These are phyloP conservation scores for Malurus cyaneus DNA, from an alignment of 2,113 vertebrate genomes.

Conservation along the genomic window DNA sequence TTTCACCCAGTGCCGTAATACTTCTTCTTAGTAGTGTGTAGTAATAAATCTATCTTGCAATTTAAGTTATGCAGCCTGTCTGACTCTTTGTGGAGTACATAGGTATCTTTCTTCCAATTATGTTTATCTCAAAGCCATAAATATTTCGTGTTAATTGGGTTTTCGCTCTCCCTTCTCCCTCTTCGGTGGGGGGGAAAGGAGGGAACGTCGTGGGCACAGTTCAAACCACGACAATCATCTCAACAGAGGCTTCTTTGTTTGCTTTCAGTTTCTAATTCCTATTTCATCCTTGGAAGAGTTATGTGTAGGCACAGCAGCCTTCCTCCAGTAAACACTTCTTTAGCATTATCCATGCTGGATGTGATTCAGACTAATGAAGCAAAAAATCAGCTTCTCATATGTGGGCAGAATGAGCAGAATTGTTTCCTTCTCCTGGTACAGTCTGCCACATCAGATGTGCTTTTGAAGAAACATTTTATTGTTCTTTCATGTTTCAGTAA, in stretches of 20 bases:
- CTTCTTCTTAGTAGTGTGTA: too few species aligned
- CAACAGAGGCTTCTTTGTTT: background rate
- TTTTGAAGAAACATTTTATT: constrained; percentile 12
- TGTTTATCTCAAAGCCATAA: too few species aligned
- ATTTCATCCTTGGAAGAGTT: background rate
- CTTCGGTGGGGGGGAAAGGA: too few species aligned
- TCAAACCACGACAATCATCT: too few species aligned
- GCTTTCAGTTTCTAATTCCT: background rate
- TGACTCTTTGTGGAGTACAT: too few species aligned
- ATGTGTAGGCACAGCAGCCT: background rate
- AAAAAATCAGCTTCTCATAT: background rate
- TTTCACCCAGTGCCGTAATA: too few species aligned
- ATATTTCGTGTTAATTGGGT: too few species aligned
- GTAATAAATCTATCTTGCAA: too few species aligned
- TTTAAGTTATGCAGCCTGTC: too few species aligned
- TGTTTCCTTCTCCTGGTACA: background rate
- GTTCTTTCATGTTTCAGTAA: background rate
- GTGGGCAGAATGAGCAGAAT: background rate
- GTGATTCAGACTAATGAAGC: background rate
- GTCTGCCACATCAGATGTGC: background rate
- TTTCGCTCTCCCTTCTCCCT: too few species aligned
- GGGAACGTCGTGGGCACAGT: too few species aligned
- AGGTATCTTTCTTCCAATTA: too few species aligned
- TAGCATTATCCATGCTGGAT: background rate
- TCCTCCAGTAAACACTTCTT: background rate